phyloP scores from a whole-genome alignment of 2,113 vertebrate genomes.

The Anarrhichthys ocellatus region DNA sequence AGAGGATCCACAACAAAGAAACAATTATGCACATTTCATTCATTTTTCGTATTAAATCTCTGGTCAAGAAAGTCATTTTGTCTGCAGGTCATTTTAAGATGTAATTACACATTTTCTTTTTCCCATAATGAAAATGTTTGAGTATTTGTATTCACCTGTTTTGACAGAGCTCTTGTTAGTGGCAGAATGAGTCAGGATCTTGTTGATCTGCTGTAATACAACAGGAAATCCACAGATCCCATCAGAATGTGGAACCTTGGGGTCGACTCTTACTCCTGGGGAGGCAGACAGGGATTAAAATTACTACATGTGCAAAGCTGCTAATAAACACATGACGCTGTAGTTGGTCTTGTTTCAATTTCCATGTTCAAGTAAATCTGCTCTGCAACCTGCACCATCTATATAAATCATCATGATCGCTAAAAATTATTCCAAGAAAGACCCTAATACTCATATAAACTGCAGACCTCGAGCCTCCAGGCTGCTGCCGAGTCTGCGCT shows the following conservation, averaged over 20 bases:
- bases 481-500: conserved; percentile 86
- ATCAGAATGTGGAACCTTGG: conserved; percentile 73
- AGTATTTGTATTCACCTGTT: conserved; percentile 80
- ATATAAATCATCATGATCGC: neutral
- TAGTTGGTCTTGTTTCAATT: neutral
- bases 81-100: neutral
- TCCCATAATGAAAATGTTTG: neutral
- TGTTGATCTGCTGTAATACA: conserved; percentile 92
- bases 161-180: conserved; percentile 82
- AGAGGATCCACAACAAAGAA: neutral
- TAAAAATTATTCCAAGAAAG: neutral
- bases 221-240: conserved; percentile 90
- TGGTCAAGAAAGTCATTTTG: neutral
- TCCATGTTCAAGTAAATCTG: neutral
- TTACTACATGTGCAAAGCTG: neutral
- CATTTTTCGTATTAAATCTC: neutral
- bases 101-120: neutral
- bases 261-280: conserved; percentile 86
- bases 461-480: conserved; percentile 87
- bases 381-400: neutral
- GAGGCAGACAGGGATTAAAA: neutral
- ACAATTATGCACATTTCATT: neutral
- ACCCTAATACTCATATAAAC: neutral
- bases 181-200: conserved; percentile 89
- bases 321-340: neutral